Evolutionary conservation across 2,113 vertebrate species (phyloP).

Genomic region (Antechinus stuartii): DNA sequence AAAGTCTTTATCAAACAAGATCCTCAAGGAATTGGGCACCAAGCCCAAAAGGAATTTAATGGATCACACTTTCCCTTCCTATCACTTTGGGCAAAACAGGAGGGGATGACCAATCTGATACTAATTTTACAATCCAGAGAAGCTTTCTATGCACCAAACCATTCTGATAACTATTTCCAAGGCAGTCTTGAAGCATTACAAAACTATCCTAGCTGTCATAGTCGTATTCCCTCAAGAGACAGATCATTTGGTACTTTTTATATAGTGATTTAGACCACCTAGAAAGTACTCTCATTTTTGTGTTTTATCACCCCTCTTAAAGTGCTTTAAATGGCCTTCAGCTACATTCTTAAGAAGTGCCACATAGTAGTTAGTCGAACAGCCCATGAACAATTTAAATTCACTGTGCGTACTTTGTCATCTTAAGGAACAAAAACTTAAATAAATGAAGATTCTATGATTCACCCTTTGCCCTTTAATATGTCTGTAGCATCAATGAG

Average conservation of each 20-base stretch:
- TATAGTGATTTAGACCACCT: constrained; percentile 18
- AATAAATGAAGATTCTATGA: constrained; percentile 25
- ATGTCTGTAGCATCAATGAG: background rate
- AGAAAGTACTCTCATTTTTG: constrained; percentile 25
- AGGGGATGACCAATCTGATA: background rate
- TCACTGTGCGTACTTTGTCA: constrained; percentile 9
- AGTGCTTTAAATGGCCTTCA: constrained; percentile 29
- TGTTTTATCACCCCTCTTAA: constrained; percentile 45
- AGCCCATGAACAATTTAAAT: constrained; percentile 27
- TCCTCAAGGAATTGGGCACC: background rate
- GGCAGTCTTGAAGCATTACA: constrained; percentile 20
- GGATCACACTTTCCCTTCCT: background rate
- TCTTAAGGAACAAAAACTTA: constrained; percentile 15
- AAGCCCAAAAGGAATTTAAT: background rate
- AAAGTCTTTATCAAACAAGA: background rate
- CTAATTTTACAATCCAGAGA: constrained; percentile 25
- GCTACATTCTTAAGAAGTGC: constrained; percentile 3
- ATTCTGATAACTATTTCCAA: constrained; percentile 47
- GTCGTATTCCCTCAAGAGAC: background rate
- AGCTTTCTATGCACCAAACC: constrained; percentile 3
- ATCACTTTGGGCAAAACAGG: constrained; percentile 20
- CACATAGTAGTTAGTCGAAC: background rate
- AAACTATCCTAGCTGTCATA: background rate
- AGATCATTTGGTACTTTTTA: constrained; percentile 28
- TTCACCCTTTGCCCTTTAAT: background rate